A percentile compares a stretch with the other conserved stretches of the same genome.
Evolutionary conservation across 2,113 vertebrate genomes (phyloP).

Genomic region (Platichthys stellatus): DNA sequence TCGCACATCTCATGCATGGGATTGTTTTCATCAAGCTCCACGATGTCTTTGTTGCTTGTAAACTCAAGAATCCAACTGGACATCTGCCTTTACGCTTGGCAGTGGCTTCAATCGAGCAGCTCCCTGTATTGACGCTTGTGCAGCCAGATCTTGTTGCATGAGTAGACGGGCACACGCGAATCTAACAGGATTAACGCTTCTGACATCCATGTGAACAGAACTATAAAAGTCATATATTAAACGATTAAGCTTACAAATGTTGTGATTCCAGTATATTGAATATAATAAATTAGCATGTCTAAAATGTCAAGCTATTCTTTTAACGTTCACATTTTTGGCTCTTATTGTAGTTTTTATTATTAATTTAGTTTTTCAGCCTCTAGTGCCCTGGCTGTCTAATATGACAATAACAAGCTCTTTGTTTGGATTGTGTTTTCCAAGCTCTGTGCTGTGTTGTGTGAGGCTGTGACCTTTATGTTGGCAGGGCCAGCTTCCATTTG

Average conservation of each 20-base stretch:
- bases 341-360: neutral
- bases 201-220: neutral
- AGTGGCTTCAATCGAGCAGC: neutral
- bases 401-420: too few species aligned
- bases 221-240: neutral
- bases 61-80: neutral
- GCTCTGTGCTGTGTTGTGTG: too few species aligned
- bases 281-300: neutral
- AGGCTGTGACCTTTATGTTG: too few species aligned
- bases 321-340: neutral
- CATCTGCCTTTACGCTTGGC: neutral
- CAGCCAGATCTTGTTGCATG: neutral
- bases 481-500: neutral
- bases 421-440: too few species aligned
- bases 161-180: neutral
- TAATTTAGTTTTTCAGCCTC: too few species aligned
- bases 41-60: neutral
- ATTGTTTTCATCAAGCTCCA: neutral
- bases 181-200: neutral
- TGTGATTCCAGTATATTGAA: neutral
- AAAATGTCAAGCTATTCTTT: neutral
- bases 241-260: neutral
- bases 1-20: neutral
- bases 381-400: too few species aligned
- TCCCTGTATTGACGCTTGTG: neutral